Percentiles rank a stretch among this genome's conserved stretches.
These are phyloP conservation scores for Papilio glaucus DNA, from an alignment of 1,140 invertebrate species.

Conservation along the genomic window DNA sequence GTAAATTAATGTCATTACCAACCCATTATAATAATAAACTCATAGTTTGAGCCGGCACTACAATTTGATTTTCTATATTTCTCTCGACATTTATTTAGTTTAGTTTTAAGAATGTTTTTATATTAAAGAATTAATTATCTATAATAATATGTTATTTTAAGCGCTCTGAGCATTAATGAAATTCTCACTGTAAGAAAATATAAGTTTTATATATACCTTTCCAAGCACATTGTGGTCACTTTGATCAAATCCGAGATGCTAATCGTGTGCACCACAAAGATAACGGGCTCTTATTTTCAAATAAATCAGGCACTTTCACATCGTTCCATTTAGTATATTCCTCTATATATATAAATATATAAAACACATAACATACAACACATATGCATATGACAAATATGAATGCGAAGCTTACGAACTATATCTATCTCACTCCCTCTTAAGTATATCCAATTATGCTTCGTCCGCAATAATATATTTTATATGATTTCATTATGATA, in stretches of 20 bases:
- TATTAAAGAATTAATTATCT: conserved; percentile 11
- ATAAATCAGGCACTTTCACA: conserved; percentile 55
- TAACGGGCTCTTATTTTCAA: conserved; percentile 51
- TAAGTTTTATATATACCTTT: conserved; percentile 5
- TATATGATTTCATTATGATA: background rate
- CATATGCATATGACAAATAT: conserved; percentile 47
- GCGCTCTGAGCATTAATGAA: conserved; percentile 22
- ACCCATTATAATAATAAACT: conserved; percentile 13
- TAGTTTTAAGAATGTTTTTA: conserved; percentile 19
- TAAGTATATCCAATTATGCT: background rate
- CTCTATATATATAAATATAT: conserved; percentile 41
- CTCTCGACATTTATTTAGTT: conserved; percentile 29
- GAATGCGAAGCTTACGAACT: background rate
- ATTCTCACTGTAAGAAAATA: conserved; percentile 33
- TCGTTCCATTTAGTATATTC: conserved; percentile 36
- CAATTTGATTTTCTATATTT: conserved; percentile 23
- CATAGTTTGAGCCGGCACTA: conserved; percentile 21
- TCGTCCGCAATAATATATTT: background rate
- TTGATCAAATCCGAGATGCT: conserved; percentile 36
- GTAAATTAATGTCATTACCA: background rate
- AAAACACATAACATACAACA: conserved; percentile 49
- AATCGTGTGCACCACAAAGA: conserved; percentile 66
- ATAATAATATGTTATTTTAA: conserved; percentile 16
- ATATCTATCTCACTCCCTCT: conserved; percentile 22
- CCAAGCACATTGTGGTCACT: background rate